These are phyloP conservation scores for Etia nguti DNA, from an alignment of 2,113 vertebrate genomes.

Conservation along the genomic window DNA sequence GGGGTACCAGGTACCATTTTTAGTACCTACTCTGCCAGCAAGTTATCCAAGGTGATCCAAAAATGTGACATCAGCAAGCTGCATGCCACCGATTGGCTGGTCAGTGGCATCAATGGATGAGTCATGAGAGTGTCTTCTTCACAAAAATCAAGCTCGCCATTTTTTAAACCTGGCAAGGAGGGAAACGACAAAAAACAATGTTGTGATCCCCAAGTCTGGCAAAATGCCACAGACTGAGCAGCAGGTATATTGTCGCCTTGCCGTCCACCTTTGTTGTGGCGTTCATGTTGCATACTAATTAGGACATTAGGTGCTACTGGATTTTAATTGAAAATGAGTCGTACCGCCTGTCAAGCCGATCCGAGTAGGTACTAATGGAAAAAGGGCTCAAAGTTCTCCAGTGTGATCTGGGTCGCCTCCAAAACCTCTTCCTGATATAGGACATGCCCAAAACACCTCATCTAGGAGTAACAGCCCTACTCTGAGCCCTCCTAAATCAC, in stretches of 20 bases:
- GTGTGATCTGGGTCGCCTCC: background rate
- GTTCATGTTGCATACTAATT: background rate
- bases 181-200: background rate
- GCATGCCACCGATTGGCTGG: background rate
- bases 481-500: background rate
- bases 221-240: background rate
- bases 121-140: background rate
- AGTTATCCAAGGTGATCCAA: background rate
- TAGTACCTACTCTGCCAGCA: background rate
- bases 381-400: background rate
- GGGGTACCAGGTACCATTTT: background rate
- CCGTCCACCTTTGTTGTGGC: background rate
- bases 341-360: accelerated
- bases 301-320: background rate
- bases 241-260: background rate
- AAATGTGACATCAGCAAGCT: background rate
- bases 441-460: background rate
- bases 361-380: background rate
- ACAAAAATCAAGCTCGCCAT: background rate
- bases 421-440: background rate
- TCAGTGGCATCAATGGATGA: background rate
- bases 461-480: background rate
- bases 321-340: accelerated
- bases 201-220: background rate
- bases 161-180: background rate